Evolutionary conservation across 2,113 vertebrate genomes (phyloP).

Genomic region (Aplodontia rufa): DNA sequence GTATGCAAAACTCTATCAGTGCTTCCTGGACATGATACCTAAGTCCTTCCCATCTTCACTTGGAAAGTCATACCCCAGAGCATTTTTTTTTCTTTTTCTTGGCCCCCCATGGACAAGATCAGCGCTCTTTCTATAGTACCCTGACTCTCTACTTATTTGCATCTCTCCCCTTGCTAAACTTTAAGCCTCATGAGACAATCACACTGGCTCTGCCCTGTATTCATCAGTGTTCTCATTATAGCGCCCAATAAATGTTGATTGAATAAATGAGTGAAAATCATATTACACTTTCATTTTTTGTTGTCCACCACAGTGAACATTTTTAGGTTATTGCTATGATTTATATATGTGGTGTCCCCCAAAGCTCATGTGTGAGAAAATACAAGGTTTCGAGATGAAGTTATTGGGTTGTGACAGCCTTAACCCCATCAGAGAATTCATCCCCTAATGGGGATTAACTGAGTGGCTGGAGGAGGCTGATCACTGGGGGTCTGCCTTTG

Average conservation of each 20-base stretch:
- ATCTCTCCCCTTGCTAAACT: not conserved
- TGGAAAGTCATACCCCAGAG: rapidly evolving
- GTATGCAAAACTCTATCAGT: not conserved
- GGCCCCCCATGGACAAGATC: not conserved
- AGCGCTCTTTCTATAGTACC: not conserved
- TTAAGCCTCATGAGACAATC: not conserved
- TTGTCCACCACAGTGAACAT: not conserved
- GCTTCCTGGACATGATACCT: not conserved
- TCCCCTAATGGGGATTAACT: no score
- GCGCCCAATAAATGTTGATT: not conserved
- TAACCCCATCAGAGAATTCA: no score
- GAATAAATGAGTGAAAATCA: not conserved
- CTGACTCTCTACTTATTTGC: not conserved
- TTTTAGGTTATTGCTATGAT: no score
- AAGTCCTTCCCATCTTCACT: not conserved
- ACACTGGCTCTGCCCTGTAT: not conserved
- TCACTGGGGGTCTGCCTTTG: no score
- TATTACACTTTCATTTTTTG: not conserved
- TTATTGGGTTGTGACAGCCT: no score
- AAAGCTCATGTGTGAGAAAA: no score
- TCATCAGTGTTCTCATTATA: not conserved
- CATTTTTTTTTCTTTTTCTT: not conserved
- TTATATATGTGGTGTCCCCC: no score
- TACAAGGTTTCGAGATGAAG: no score
- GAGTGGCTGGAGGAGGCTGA: no score